phyloP scores from a whole-genome alignment of 2,797 vertebrate species.

The Sebastes vulpes region DNA sequence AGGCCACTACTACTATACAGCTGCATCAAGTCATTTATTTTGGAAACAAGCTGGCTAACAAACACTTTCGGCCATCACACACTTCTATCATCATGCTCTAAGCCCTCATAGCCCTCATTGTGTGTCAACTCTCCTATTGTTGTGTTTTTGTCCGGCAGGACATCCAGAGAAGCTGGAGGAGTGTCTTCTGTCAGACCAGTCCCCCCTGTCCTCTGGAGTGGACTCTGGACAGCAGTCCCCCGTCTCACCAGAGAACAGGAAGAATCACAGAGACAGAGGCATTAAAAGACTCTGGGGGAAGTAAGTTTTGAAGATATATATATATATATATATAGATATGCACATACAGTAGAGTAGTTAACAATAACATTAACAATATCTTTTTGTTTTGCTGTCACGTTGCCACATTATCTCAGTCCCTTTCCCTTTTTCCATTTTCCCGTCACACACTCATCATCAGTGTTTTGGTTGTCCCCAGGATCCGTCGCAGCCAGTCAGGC shows the following conservation, averaged over 20 bases:
- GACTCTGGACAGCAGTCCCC: constrained; percentile 92
- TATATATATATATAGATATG: not conserved
- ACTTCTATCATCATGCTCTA: too few relatives aligned
- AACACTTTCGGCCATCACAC: too few relatives aligned
- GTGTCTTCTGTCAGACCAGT: constrained; percentile 87
- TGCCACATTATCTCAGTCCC: not conserved
- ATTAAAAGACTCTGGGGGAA: constrained; percentile 97
- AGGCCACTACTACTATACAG: too few relatives aligned
- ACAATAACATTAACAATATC: too few relatives aligned
- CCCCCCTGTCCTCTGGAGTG: constrained; percentile 89
- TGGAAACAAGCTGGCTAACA: too few relatives aligned
- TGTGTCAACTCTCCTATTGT: too few relatives aligned
- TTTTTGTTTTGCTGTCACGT: not conserved
- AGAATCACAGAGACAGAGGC: constrained; percentile 92
- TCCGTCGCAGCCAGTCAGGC: constrained; percentile 95
- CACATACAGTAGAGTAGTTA: not conserved
- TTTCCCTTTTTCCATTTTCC: not conserved
- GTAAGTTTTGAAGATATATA: constrained; percentile 81
- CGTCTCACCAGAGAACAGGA: constrained; percentile 91
- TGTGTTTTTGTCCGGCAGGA: constrained; percentile 74
- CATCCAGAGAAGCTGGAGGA: constrained; percentile 87
- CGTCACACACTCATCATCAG: not conserved
- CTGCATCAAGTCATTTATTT: too few relatives aligned
- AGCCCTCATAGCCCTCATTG: too few relatives aligned
- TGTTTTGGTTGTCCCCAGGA: constrained; percentile 79